phyloP scores from a whole-genome alignment of 2,797 vertebrate genomes.

The Pteronotus mesoamericanus region DNA sequence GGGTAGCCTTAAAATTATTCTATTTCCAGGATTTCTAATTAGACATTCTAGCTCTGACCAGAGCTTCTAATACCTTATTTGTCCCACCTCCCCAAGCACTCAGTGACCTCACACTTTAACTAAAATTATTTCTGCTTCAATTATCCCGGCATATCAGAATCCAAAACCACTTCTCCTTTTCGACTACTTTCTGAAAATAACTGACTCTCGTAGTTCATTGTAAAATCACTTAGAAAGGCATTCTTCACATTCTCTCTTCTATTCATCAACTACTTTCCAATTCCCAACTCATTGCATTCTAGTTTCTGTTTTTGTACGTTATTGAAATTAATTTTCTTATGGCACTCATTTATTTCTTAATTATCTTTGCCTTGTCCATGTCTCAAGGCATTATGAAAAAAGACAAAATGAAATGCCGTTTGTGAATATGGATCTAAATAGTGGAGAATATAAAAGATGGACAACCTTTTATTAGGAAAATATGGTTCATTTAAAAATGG shows the following conservation, averaged over 20 bases:
- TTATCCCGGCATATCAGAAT: background rate
- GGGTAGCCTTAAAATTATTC: background rate
- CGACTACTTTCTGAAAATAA: background rate
- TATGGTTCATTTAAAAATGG: background rate
- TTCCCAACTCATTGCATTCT: background rate
- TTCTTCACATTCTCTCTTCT: background rate
- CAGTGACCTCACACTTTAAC: background rate
- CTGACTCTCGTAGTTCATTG: background rate
- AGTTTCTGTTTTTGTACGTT: background rate
- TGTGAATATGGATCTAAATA: background rate
- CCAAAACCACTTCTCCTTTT: background rate
- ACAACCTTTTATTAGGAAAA: background rate
- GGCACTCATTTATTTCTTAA: slow-evolving; percentile 35
- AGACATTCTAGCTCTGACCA: background rate
- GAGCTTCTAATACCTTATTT: background rate
- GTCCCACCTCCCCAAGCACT: background rate
- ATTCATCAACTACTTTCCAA: background rate
- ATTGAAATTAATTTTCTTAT: slow-evolving; percentile 25
- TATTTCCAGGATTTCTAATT: background rate
- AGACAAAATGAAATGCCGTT: background rate
- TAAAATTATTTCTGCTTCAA: background rate
- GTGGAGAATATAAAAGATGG: background rate
- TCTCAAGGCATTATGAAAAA: background rate
- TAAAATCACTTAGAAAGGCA: background rate
- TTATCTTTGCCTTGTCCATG: background rate